These are phyloP conservation scores for Sylvicola fuscatus DNA, from an alignment of 2,888 invertebrate species.

Conservation along the genomic window DNA sequence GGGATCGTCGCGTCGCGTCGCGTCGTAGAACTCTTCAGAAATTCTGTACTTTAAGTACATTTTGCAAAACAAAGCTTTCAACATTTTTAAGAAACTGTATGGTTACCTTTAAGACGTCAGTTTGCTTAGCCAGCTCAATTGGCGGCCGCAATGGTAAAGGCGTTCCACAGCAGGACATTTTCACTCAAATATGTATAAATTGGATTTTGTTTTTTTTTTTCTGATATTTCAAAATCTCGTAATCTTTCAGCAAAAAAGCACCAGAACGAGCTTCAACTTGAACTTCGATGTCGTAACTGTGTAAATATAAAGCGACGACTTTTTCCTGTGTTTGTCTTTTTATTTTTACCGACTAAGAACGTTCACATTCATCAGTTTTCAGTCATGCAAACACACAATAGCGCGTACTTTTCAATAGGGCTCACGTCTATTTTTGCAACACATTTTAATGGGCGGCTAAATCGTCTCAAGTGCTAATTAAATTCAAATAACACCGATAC, in stretches of 20 bases:
- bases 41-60: neutral
- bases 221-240: neutral
- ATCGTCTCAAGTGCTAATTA: too few relatives aligned
- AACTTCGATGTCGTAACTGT: neutral
- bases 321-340: conserved; percentile 1
- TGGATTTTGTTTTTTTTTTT: neutral
- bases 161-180: conserved; percentile 47
- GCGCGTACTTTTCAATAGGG: neutral
- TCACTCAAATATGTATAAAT: neutral
- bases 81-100: neutral
- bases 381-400: too few relatives aligned
- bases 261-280: neutral
- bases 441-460: too few relatives aligned
- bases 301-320: neutral
- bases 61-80: too few relatives aligned
- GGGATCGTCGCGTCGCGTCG: too few relatives aligned
- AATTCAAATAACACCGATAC: too few relatives aligned
- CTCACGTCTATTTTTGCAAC: neutral
- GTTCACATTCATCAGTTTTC: too few relatives aligned
- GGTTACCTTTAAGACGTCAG: conserved; percentile 56
- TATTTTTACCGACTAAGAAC: neutral
- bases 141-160: conserved; percentile 53
- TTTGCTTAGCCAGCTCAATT: conserved; percentile 52
- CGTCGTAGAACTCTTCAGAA: neutral
- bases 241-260: neutral